These are phyloP conservation scores for Teinopalpus imperialis DNA, from an alignment of 2,888 invertebrate genomes.

Conservation along the genomic window DNA sequence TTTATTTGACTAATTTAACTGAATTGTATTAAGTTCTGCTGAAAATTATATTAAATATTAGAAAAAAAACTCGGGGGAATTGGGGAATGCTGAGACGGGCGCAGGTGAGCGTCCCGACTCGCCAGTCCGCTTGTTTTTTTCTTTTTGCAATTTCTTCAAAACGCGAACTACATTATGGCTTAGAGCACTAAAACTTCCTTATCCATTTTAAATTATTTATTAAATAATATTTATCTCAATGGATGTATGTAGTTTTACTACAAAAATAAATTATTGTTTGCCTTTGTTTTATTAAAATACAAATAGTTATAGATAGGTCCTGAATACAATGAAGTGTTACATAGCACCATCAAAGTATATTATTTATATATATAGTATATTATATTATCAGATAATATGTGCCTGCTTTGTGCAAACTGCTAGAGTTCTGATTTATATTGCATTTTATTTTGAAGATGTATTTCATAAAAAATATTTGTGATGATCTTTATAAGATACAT, in stretches of 20 bases:
- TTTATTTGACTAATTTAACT: slow-evolving; percentile 27
- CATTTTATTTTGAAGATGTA: slow-evolving; percentile 11
- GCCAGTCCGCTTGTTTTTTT: slow-evolving; percentile 60
- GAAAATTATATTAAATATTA: slow-evolving; percentile 37
- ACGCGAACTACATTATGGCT: slow-evolving; percentile 40
- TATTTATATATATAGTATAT: too few species aligned
- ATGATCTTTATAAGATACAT: too few species aligned
- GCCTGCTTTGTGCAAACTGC: slow-evolving; percentile 74
- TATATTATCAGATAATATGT: slow-evolving; percentile 75
- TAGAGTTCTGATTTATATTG: slow-evolving; percentile 36
- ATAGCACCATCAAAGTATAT: slow-evolving; percentile 77
- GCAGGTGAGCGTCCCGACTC: slow-evolving; percentile 46
- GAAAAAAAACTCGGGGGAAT: slow-evolving; percentile 45
- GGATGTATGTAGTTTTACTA: too few species aligned
- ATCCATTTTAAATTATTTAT: too few species aligned
- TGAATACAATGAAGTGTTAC: slow-evolving; percentile 38
- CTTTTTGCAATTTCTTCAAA: slow-evolving; percentile 72
- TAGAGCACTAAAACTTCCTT: too few species aligned
- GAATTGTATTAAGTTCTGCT: slow-evolving; percentile 27
- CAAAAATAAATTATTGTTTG: too few species aligned
- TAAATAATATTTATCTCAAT: too few species aligned
- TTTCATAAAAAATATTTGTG: not conserved
- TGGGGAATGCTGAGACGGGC: slow-evolving; percentile 49
- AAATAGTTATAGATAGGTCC: not conserved
- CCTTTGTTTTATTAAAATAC: not conserved